phyloP scores from a whole-genome alignment of 2,113 vertebrate species.

The Heterocephalus glaber region DNA sequence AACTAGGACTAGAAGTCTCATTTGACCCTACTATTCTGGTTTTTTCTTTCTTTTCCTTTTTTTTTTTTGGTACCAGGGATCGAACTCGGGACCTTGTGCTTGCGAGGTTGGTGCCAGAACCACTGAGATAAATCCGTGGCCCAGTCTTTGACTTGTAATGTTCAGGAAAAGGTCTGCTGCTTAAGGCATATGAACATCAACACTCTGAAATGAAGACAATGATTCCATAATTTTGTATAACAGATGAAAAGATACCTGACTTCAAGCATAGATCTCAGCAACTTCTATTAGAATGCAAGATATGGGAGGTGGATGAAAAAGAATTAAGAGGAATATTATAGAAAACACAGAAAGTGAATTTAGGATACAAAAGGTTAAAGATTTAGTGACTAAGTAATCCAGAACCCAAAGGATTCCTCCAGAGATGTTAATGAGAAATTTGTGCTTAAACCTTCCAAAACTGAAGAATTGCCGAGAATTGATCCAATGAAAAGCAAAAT shows the following conservation, averaged over 20 bases:
- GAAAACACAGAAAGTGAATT: constrained; percentile 30
- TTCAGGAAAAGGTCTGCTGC: constrained; percentile 25
- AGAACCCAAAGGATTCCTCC: background rate
- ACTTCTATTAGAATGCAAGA: constrained; percentile 48
- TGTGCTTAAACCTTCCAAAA: background rate
- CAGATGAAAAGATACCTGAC: background rate
- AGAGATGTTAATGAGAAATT: background rate
- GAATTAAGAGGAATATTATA: background rate
- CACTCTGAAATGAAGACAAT: background rate
- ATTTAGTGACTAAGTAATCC: background rate
- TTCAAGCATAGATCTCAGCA: background rate
- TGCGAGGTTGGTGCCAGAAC: too few relatives aligned
- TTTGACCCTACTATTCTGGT: too few relatives aligned
- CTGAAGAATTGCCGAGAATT: background rate
- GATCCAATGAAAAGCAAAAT: background rate
- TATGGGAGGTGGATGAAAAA: background rate
- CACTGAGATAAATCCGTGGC: too few relatives aligned
- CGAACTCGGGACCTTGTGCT: too few relatives aligned
- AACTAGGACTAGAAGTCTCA: too few relatives aligned
- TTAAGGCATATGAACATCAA: constrained; percentile 53
- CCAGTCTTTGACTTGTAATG: background rate
- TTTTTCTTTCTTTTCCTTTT: too few relatives aligned
- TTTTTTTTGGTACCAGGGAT: too few relatives aligned
- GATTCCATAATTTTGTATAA: constrained; percentile 42
- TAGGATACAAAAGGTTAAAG: constrained; percentile 28